These are phyloP conservation scores for Idaea dimidiata DNA, from an alignment of 2,888 invertebrate species.

Conservation along the genomic window DNA sequence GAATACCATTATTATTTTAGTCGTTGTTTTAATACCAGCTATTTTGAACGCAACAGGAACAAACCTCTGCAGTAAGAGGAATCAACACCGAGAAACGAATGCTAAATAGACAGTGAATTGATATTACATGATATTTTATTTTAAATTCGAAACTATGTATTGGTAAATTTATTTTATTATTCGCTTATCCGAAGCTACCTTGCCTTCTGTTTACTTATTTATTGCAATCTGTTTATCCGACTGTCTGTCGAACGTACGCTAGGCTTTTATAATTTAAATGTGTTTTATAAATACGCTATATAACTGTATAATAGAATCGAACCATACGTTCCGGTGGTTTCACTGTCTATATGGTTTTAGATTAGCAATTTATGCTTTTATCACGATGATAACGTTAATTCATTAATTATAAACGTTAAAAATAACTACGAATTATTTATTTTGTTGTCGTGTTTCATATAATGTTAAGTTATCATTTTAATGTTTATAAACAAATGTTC, in stretches of 20 bases:
- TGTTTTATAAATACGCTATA: constrained; percentile 20
- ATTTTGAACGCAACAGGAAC: constrained; percentile 58
- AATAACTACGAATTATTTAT: too few species aligned
- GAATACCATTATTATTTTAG: constrained; percentile 3
- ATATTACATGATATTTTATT: constrained; percentile 73
- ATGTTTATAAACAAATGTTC: neutral
- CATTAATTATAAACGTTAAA: too few species aligned
- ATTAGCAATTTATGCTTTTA: neutral
- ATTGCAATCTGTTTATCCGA: constrained; percentile 72
- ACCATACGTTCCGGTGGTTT: constrained; percentile 48
- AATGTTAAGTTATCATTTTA: too few species aligned
- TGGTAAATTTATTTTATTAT: constrained; percentile 54
- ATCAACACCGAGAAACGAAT: constrained; percentile 78
- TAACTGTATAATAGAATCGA: constrained; percentile 4
- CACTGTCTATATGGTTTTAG: constrained; percentile 72
- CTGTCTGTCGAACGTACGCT: constrained; percentile 38
- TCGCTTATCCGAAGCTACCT: constrained; percentile 65
- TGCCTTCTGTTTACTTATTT: constrained; percentile 71
- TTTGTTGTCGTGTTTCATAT: too few species aligned
- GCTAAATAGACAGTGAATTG: constrained; percentile 80
- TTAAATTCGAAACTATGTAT: constrained; percentile 74
- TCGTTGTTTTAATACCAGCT: constrained; percentile 8
- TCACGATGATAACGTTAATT: neutral
- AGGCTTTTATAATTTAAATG: constrained; percentile 35
- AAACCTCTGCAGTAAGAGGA: constrained; percentile 70